Percentiles rank a stretch among this genome's conserved stretches.
Evolutionary conservation across 2,797 vertebrate species (phyloP).

Genomic region (Sebastes paucispinis): DNA sequence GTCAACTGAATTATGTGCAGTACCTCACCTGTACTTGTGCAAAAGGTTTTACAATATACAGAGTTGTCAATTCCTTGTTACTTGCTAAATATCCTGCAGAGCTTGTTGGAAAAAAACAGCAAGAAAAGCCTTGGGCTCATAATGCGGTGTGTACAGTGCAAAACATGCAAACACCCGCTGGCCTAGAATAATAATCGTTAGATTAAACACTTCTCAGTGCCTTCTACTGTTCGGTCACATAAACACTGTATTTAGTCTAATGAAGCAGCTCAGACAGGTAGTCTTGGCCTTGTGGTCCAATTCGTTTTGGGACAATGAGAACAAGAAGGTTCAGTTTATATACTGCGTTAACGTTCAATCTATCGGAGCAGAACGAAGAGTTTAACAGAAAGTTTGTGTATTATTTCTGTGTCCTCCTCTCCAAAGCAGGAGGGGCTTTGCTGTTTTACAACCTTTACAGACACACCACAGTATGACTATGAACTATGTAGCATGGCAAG

Average conservation of each 20-base stretch:
- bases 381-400: background rate
- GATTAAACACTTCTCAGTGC: conserved; percentile 12
- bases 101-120: background rate
- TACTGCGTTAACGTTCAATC: background rate
- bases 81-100: background rate
- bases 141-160: background rate
- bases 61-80: background rate
- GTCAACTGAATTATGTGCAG: background rate
- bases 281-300: background rate
- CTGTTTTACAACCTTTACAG: background rate
- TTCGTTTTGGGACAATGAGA: background rate
- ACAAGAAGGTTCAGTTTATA: background rate
- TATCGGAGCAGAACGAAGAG: background rate
- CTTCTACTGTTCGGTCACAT: conserved; percentile 5
- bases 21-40: background rate
- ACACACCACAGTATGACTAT: background rate
- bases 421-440: background rate
- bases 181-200: background rate
- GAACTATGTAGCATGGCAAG: background rate
- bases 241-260: background rate
- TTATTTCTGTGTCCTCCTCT: background rate
- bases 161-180: background rate
- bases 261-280: background rate
- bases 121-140: background rate
- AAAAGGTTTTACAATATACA: background rate